A percentile compares a stretch with the other conserved stretches of the same genome.
phyloP scores from a whole-genome alignment of 2,888 invertebrate genomes.

The Conistra vaccinii region DNA sequence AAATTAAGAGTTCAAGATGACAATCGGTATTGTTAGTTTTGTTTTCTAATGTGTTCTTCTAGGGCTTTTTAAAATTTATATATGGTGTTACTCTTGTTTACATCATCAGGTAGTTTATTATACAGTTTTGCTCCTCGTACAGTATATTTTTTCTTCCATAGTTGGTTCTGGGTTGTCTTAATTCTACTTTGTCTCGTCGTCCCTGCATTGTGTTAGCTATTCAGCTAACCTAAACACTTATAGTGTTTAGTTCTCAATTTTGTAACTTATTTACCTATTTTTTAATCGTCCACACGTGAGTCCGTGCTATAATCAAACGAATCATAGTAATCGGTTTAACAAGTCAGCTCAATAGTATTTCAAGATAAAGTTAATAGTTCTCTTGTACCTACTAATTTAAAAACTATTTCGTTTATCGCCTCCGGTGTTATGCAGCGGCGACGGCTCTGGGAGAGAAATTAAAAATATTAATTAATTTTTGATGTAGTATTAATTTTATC shows the following conservation, averaged over 20 bases:
- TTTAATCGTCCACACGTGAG: conserved; percentile 8
- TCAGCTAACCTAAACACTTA: too few relatives aligned
- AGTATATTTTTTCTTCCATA: too few relatives aligned
- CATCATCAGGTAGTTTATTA: too few relatives aligned
- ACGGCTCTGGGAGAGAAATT: background rate
- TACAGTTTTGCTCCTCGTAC: too few relatives aligned
- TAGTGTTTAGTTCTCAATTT: background rate
- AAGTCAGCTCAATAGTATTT: conserved; percentile 7
- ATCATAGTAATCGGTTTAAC: conserved; percentile 1
- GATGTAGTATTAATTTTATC: background rate
- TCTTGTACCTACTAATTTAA: conserved; percentile 12
- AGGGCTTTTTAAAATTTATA: too few relatives aligned
- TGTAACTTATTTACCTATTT: background rate
- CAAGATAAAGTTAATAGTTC: conserved; percentile 16
- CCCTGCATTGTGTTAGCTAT: background rate
- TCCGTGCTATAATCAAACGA: conserved; percentile 9
- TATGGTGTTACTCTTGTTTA: too few relatives aligned
- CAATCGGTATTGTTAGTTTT: too few relatives aligned
- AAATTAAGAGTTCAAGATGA: too few relatives aligned
- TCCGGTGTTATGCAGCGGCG: background rate
- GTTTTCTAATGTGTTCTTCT: too few relatives aligned
- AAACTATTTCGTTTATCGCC: conserved; percentile 1
- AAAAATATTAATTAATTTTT: background rate
- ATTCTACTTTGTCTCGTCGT: too few relatives aligned
- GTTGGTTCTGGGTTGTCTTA: too few relatives aligned